Percentiles rank a stretch among this genome's conserved stretches.
Conservation (phyloP, 2,797 vertebrate genomes). For the Falco rusticolus region DNA sequence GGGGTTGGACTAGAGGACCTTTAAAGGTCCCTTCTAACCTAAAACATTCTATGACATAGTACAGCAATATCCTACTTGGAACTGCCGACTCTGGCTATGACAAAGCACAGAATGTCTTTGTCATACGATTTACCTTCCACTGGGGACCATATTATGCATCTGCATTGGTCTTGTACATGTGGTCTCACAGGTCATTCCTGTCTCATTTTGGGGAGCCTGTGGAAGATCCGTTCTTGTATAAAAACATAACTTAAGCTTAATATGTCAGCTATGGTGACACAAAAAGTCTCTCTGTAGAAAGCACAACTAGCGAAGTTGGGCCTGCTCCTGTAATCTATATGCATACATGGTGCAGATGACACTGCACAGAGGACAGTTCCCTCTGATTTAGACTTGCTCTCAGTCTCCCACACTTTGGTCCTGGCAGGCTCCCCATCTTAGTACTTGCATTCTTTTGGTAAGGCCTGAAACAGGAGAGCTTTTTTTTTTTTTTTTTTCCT, state of each 20-base stretch:
- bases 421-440: neutral
- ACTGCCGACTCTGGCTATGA: neutral
- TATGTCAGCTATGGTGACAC: neutral
- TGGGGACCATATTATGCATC: rapidly evolving
- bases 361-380: neutral
- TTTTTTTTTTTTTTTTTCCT: neutral
- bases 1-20: neutral
- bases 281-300: neutral
- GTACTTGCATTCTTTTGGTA: neutral
- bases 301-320: neutral
- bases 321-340: too few species aligned
- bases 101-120: neutral
- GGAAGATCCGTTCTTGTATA: neutral
- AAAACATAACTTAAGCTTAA: neutral
- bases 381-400: neutral
- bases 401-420: neutral
- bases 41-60: neutral
- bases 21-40: neutral
- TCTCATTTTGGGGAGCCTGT: neutral
- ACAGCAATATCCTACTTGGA: neutral
- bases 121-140: neutral
- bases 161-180: neutral
- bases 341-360: rapidly evolving
- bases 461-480: neutral
- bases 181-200: neutral